Evolutionary conservation across 2,888 invertebrate genomes (phyloP).

Genomic region (Sturmia bella): DNA sequence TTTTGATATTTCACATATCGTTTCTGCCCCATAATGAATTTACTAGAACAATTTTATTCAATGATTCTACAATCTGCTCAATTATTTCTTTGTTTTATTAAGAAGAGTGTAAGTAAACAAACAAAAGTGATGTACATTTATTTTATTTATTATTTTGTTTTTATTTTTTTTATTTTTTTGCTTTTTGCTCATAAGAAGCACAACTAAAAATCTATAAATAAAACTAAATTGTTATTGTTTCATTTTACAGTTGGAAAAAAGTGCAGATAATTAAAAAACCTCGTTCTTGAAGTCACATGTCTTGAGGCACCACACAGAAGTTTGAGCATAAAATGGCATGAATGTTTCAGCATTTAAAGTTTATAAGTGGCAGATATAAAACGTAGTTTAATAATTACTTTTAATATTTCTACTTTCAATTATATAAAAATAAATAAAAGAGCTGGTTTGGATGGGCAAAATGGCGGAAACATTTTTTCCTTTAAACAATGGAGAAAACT

Average conservation of each 20-base stretch:
- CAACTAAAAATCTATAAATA: slow-evolving; percentile 56
- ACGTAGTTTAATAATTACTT: slow-evolving; percentile 35
- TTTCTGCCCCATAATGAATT: background rate
- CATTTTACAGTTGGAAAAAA: slow-evolving; percentile 20
- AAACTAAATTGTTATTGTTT: slow-evolving; percentile 20
- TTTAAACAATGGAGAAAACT: slow-evolving; percentile 13
- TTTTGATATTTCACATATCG: too few relatives aligned
- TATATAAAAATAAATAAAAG: background rate
- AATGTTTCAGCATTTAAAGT: slow-evolving; percentile 56
- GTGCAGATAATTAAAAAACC: slow-evolving; percentile 55
- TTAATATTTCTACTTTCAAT: background rate
- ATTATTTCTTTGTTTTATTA: slow-evolving; percentile 50
- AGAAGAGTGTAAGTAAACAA: slow-evolving; percentile 46
- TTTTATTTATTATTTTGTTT: slow-evolving; percentile 23
- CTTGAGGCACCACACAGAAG: slow-evolving; percentile 28
- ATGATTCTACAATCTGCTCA: background rate
- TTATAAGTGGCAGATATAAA: slow-evolving; percentile 63
- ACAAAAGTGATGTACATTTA: slow-evolving; percentile 54
- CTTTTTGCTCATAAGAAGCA: slow-evolving; percentile 4
- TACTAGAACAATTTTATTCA: background rate
- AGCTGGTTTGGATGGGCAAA: slow-evolving; percentile 9
- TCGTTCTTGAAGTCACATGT: slow-evolving; percentile 69
- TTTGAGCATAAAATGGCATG: slow-evolving; percentile 46
- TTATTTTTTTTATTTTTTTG: too few relatives aligned
- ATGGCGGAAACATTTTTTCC: slow-evolving; percentile 10